Base-by-base conservation (phyloP, 2,888 invertebrate genomes). In the Drosophila kokeensis region DNA sequence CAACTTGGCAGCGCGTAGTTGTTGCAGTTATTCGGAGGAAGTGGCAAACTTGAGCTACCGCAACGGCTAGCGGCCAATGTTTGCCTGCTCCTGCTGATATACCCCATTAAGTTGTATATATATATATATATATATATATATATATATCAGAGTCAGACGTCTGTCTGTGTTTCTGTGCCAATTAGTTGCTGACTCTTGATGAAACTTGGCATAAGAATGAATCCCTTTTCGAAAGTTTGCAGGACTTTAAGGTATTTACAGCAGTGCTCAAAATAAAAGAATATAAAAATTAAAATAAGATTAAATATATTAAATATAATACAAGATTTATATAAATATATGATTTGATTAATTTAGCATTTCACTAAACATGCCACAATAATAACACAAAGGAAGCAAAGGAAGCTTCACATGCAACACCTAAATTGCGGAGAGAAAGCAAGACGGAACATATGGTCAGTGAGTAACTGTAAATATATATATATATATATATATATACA, bases 401-500 rank as follows among this genome's bases (percentile, higher is more conserved):
- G 21, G 21, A 30, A 10, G 42, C 13, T 21, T 7, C 13, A 21
- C 7, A 45, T 21, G 42, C 21, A 45, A 24, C 45, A 45, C 21
- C 21, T 2, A 45, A 45, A 24, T 4, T 45, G 21, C 45, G 15
- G 11, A 15, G 13, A 27, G 42, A 18, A 11, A 10, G n/a, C 40
- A 10, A 11, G n/a, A n/a, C 10, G 4, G n/a, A 40, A 40, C 34
- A 48, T 30, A 21, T 29, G 21, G 50, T 18, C 52, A 42, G 40
- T 13, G 21, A 45, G 15, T 15, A 45, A 8, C 13, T 45, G 21
- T 21, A 21, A 15, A 1, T 45, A 45, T 21, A 1, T 21, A 7
- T 7, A 13, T 13, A 42, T n/a, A 1, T 21, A 6, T 21, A 1
- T 42, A 7, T 21, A 1, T n/a, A 1, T n/a, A 0, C 11, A 11